Percentiles rank a stretch among this genome's conserved stretches.
These are phyloP conservation scores for Gallinago solitaria DNA, from an alignment of 2,797 vertebrate genomes.

Conservation along the genomic window DNA sequence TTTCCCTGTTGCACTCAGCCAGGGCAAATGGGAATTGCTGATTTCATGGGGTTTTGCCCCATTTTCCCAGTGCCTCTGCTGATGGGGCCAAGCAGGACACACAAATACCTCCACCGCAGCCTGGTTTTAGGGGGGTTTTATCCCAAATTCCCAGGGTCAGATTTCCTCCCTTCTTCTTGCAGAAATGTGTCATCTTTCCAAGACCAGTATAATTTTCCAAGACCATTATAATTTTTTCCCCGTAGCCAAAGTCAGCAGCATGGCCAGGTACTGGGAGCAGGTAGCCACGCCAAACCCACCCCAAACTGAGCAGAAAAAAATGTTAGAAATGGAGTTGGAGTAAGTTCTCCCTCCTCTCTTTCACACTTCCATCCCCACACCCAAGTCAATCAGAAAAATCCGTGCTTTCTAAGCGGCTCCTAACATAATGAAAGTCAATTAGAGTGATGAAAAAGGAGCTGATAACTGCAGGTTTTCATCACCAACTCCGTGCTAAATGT, in stretches of 20 bases:
- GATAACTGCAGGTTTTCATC: slow-evolving; percentile 51
- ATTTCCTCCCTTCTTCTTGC: neutral
- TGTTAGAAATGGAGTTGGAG: neutral
- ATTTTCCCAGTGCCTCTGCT: neutral
- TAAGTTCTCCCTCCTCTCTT: neutral
- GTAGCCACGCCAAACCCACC: neutral
- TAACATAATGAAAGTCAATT: slow-evolving; percentile 56
- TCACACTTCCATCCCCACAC: neutral
- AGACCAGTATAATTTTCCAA: neutral
- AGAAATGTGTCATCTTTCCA: neutral
- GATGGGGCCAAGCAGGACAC: neutral
- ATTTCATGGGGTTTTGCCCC: neutral
- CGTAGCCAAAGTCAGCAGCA: neutral
- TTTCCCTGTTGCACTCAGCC: accelerated
- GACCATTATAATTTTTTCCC: neutral
- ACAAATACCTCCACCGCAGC: neutral
- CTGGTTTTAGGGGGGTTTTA: neutral
- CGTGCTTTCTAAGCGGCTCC: slow-evolving; percentile 6
- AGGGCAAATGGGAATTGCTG: neutral
- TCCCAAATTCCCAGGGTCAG: neutral
- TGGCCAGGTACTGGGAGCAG: neutral
- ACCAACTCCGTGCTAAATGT: neutral
- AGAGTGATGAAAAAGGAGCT: slow-evolving; percentile 32
- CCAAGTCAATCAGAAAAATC: slow-evolving; percentile 3
- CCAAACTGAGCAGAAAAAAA: neutral